Conservation (phyloP, 2,113 vertebrate species). For the Anolis sagrei region DNA sequence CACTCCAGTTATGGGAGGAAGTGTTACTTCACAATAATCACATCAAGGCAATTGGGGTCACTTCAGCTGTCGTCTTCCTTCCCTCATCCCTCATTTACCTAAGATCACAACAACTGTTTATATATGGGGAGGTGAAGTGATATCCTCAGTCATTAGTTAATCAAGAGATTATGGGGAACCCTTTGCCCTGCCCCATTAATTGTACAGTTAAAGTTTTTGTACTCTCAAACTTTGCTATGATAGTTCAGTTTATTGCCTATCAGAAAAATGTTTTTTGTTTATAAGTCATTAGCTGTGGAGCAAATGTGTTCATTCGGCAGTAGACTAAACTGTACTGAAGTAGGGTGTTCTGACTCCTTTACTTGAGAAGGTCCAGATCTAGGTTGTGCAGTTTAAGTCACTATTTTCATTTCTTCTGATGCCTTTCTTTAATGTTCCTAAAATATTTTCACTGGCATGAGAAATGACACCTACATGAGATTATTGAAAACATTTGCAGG, state of each 20-base stretch:
- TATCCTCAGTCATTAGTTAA: not conserved
- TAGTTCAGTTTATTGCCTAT: conserved; percentile 62
- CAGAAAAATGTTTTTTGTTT: conserved; percentile 51
- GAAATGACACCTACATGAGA: conserved; percentile 12
- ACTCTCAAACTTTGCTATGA: conserved; percentile 29
- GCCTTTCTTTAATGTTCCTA: not conserved
- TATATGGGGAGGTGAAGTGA: not conserved
- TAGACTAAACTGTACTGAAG: conserved; percentile 25
- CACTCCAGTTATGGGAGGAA: not conserved
- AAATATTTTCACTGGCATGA: conserved; percentile 58
- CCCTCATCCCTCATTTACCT: no score
- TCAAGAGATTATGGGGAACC: not conserved
- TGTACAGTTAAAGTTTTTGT: conserved; percentile 39
- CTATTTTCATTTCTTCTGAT: conserved; percentile 46
- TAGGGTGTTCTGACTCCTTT: conserved; percentile 64
- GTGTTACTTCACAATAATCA: no score
- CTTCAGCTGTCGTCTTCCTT: no score
- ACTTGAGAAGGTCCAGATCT: conserved; percentile 66
- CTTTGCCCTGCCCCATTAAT: conserved; percentile 20
- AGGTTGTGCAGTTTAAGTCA: conserved; percentile 61
- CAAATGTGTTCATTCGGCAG: conserved; percentile 66
- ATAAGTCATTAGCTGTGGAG: conserved; percentile 49
- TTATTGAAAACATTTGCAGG: conserved; percentile 37
- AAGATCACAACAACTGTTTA: no score
- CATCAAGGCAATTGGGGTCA: no score